phyloP scores from a whole-genome alignment of 1,140 invertebrate genomes.

The Idris sp. region DNA sequence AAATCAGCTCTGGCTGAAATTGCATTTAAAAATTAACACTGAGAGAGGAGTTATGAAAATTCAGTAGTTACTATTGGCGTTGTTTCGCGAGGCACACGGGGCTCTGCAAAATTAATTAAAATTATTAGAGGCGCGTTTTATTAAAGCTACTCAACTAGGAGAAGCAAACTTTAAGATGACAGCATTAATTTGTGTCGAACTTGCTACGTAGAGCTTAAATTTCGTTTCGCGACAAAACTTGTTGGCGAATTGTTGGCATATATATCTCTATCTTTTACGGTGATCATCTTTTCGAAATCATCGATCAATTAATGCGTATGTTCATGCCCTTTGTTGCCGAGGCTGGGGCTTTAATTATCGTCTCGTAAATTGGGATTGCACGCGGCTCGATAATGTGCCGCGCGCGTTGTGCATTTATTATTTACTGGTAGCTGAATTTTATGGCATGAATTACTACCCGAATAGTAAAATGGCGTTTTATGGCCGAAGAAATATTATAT shows the following conservation, averaged over 20 bases:
- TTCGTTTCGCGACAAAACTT: too few relatives aligned
- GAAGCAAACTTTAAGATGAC: conserved; percentile 23
- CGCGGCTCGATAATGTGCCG: conserved; percentile 14
- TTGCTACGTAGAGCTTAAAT: too few relatives aligned
- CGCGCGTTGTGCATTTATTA: conserved; percentile 16
- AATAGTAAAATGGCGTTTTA: conserved; percentile 29
- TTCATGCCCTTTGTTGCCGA: conserved; percentile 8
- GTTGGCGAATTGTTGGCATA: too few relatives aligned
- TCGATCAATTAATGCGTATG: conserved; percentile 14
- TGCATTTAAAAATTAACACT: conserved; percentile 15
- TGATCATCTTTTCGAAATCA: background rate
- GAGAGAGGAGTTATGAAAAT: conserved; percentile 30
- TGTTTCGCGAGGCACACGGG: too few relatives aligned
- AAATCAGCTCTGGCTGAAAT: too few relatives aligned
- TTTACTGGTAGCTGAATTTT: conserved; percentile 38
- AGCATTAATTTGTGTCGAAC: conserved; percentile 13
- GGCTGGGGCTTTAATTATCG: conserved; percentile 26
- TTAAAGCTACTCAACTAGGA: conserved; percentile 25
- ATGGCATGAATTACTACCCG: conserved; percentile 24
- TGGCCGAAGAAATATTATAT: conserved; percentile 31
- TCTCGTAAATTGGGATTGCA: conserved; percentile 20
- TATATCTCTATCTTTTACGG: too few relatives aligned
- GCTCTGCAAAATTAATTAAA: conserved; percentile 56
- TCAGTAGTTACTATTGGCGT: conserved; percentile 16
- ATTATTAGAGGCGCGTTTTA: conserved; percentile 36